phyloP scores from a whole-genome alignment of 2,888 invertebrate species.

The Bursaphelenchus okinawaensis region DNA sequence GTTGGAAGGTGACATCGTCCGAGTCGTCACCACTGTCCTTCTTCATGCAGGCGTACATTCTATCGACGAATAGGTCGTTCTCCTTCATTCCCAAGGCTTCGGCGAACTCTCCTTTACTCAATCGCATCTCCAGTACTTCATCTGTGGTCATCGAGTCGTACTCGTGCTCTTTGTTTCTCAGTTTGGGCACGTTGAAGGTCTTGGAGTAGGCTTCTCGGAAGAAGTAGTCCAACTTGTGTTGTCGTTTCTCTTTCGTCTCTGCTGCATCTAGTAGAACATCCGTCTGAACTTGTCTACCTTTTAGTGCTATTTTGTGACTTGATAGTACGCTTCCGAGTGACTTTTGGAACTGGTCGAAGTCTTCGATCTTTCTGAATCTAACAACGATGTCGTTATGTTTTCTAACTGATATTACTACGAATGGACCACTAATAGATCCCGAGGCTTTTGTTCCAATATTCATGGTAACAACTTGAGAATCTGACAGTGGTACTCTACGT shows the following conservation, averaged over 20 bases:
- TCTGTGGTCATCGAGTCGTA: slow-evolving; percentile 16
- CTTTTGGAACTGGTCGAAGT: slow-evolving; percentile 24
- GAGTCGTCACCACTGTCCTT: slow-evolving; percentile 14
- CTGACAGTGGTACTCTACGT: slow-evolving; percentile 71
- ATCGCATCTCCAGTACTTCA: slow-evolving; percentile 45
- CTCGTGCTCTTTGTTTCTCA: slow-evolving; percentile 11
- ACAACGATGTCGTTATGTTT: slow-evolving; percentile 83
- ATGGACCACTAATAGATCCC: slow-evolving; percentile 64
- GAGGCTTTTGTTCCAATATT: slow-evolving; percentile 72
- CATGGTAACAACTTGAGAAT: slow-evolving; percentile 65
- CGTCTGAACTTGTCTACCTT: slow-evolving; percentile 29
- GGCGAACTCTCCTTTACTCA: slow-evolving; percentile 73
- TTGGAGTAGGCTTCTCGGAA: slow-evolving; percentile 86
- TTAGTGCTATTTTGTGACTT: slow-evolving; percentile 10
- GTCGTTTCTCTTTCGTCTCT: slow-evolving; percentile 79
- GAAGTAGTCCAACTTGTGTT: slow-evolving; percentile 83
- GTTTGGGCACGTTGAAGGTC: slow-evolving; percentile 35
- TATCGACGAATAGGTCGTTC: slow-evolving; percentile 86
- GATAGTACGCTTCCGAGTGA: slow-evolving; percentile 13
- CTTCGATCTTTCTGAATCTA: slow-evolving; percentile 68
- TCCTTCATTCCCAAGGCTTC: slow-evolving; percentile 89
- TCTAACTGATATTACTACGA: slow-evolving; percentile 72
- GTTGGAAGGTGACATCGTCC: slow-evolving; percentile 81
- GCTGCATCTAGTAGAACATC: slow-evolving; percentile 41
- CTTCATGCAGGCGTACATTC: slow-evolving; percentile 88